Conservation (phyloP, 2,797 vertebrate species). For the Sebastes minor region DNA sequence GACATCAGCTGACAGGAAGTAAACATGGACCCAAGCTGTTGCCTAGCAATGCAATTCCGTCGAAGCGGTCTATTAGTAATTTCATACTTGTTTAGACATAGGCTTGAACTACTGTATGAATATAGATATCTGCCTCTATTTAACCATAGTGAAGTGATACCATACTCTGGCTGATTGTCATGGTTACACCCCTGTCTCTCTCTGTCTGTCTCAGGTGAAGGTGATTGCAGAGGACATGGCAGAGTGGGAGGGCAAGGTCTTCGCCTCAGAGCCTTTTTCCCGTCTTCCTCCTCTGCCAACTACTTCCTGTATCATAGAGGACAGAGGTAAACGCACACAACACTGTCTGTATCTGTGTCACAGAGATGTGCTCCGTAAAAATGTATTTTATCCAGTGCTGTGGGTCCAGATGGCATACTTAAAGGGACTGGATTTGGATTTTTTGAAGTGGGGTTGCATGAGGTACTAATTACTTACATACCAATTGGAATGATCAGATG, state of each 20-base stretch:
- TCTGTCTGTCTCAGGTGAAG: conserved; percentile 72
- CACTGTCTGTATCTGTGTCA: neutral
- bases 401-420: too few species aligned
- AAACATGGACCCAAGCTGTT: neutral
- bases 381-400: too few species aligned
- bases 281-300: conserved; percentile 82
- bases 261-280: conserved; percentile 73
- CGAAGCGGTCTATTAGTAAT: accelerated
- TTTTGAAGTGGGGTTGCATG: too few species aligned
- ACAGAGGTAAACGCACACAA: conserved; percentile 71
- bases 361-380: neutral
- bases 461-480: too few species aligned
- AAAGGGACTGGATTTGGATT: too few species aligned
- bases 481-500: too few species aligned
- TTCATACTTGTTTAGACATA: neutral
- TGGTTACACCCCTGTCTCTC: neutral
- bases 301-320: conserved; percentile 77
- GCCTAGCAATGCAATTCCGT: neutral
- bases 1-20: too few species aligned
- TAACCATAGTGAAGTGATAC: neutral
- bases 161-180: neutral
- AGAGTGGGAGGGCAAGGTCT: conserved; percentile 81
- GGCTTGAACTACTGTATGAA: neutral
- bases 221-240: conserved; percentile 78
- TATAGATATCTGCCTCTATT: neutral